Conservation (phyloP, 1,140 invertebrate species). For the Scaptomyza pallida region DNA sequence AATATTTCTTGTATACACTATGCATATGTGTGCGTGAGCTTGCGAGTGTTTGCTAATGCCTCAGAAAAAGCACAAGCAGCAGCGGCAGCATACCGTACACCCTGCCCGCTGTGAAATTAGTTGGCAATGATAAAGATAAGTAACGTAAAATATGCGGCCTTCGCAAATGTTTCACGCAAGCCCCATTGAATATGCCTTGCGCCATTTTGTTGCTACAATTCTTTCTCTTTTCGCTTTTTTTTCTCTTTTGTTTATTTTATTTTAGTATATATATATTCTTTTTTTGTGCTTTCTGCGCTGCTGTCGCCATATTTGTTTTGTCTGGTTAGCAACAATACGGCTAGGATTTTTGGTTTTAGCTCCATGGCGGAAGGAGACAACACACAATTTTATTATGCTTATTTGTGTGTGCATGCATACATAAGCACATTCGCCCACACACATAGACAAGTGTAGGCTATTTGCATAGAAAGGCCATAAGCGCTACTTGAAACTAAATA, state of each 20-base stretch:
- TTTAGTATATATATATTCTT: no score
- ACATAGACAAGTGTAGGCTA: slow-evolving; percentile 29
- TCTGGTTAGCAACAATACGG: slow-evolving; percentile 49
- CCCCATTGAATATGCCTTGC: slow-evolving; percentile 67
- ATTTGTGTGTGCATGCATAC: slow-evolving; percentile 42
- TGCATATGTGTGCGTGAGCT: slow-evolving; percentile 7
- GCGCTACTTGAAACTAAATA: slow-evolving; percentile 64
- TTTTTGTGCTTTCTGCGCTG: slow-evolving; percentile 17
- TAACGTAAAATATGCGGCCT: slow-evolving; percentile 81
- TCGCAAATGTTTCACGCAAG: slow-evolving; percentile 71
- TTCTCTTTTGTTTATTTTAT: slow-evolving; percentile 1
- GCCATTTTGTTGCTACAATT: slow-evolving; percentile 47
- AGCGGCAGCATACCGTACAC: background rate
- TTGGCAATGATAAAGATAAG: slow-evolving; percentile 83
- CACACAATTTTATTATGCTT: slow-evolving; percentile 77
- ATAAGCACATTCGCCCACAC: background rate
- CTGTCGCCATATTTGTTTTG: slow-evolving; percentile 76
- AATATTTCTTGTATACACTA: slow-evolving; percentile 71
- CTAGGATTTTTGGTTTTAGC: slow-evolving; percentile 41
- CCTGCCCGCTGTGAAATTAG: slow-evolving; percentile 70
- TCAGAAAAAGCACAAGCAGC: background rate
- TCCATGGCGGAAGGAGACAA: slow-evolving; percentile 61
- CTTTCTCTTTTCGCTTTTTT: background rate
- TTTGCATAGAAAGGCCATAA: slow-evolving; percentile 77
- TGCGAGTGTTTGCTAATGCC: slow-evolving; percentile 37